These are phyloP conservation scores for Petrolisthes cinctipes DNA, from an alignment of 2,888 invertebrate species.

Conservation along the genomic window DNA sequence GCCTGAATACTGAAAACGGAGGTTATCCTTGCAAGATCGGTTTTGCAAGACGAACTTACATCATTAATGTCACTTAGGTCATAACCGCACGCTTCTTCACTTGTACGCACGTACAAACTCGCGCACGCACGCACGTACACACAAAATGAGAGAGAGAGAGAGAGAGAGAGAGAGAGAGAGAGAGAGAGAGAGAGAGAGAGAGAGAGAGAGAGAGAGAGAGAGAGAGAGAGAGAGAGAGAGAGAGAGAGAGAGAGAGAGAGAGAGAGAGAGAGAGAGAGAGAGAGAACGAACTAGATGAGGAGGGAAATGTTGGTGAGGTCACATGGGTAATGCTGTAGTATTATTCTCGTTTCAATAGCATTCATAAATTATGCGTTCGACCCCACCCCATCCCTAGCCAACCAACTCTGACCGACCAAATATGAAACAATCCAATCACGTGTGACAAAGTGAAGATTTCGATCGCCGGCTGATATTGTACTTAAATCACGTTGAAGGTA, in stretches of 20 bases:
- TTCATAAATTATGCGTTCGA: conserved; percentile 49
- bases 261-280: conserved; percentile 6
- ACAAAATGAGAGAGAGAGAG: not conserved
- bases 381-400: not conserved
- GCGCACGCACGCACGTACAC: not conserved
- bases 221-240: not conserved
- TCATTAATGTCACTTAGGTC: too few species aligned
- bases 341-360: conserved; percentile 26
- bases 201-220: not conserved
- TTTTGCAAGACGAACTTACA: too few species aligned
- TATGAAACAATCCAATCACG: conserved; percentile 55
- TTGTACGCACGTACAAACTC: too few species aligned
- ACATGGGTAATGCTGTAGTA: not conserved
- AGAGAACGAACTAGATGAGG: not conserved
- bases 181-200: not conserved
- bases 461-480: conserved; percentile 60
- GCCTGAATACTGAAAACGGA: too few species aligned
- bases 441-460: conserved; percentile 58
- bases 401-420: conserved; percentile 29
- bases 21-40: too few species aligned
- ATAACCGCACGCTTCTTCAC: too few species aligned
- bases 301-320: not conserved
- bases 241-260: not conserved
- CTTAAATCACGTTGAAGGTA: conserved; percentile 58
- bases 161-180: not conserved